These are phyloP conservation scores for Capromys pilorides DNA, from an alignment of 2,797 vertebrate genomes.

Conservation along the genomic window DNA sequence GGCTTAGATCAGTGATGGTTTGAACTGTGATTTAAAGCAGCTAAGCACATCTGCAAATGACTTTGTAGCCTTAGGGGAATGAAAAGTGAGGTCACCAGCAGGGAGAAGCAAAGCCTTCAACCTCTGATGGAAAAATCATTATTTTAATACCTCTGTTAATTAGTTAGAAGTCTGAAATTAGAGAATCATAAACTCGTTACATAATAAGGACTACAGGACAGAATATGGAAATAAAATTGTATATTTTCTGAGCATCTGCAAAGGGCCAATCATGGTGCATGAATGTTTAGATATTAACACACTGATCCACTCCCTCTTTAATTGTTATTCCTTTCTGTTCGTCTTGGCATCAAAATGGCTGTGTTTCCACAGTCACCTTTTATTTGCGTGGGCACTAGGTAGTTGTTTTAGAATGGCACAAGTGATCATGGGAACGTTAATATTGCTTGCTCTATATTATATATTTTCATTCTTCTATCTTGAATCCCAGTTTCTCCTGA, in stretches of 20 bases:
- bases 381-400: neutral
- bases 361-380: conserved; percentile 31
- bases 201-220: conserved; percentile 44
- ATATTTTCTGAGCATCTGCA: conserved; percentile 31
- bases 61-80: conserved; percentile 68
- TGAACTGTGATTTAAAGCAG: conserved; percentile 68
- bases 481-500: neutral
- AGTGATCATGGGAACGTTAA: neutral
- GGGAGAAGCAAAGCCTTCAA: conserved; percentile 65
- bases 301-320: neutral
- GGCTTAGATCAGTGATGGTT: conserved; percentile 49
- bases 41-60: conserved; percentile 63
- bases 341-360: neutral
- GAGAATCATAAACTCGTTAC: conserved; percentile 57
- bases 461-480: neutral
- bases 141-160: conserved; percentile 72
- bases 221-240: neutral
- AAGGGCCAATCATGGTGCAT: neutral
- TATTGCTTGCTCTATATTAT: neutral
- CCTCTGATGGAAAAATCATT: conserved; percentile 77
- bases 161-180: conserved; percentile 69
- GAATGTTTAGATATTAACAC: neutral
- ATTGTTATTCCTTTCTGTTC: neutral
- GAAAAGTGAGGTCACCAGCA: conserved; percentile 70
- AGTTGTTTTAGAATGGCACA: neutral